phyloP scores from a whole-genome alignment of 2,797 vertebrate genomes.

The Chiropotes sagulatus region DNA sequence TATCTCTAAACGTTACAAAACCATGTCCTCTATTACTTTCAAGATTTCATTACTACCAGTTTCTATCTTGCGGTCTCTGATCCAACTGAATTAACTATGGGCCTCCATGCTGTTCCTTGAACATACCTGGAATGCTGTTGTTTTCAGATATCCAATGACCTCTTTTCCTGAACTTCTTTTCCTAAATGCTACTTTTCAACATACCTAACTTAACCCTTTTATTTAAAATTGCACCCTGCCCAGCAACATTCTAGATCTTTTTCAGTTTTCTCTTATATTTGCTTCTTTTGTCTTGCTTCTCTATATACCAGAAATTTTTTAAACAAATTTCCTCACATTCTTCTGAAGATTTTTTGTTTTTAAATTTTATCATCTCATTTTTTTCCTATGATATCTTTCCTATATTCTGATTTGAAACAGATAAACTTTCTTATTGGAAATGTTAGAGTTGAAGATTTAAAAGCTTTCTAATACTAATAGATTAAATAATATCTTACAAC shows the following conservation, averaged over 20 bases:
- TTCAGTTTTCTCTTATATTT: background rate
- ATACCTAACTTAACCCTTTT: background rate
- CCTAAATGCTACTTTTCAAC: background rate
- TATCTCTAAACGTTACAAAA: background rate
- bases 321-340: background rate
- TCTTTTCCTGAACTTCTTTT: background rate
- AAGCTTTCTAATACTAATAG: background rate
- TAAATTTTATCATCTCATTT: background rate
- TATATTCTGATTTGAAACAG: background rate
- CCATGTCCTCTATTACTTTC: background rate
- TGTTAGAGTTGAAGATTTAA: background rate
- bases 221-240: background rate
- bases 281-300: background rate
- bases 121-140: background rate
- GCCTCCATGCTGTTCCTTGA: background rate
- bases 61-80: background rate
- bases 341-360: background rate
- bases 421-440: background rate
- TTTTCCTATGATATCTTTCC: background rate
- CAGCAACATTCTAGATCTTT: background rate
- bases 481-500: background rate
- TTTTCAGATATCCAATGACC: background rate
- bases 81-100: background rate
- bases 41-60: background rate
- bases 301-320: background rate